Conservation (phyloP, 2,888 invertebrate species). For the Dasysyrphus tricinctus region DNA sequence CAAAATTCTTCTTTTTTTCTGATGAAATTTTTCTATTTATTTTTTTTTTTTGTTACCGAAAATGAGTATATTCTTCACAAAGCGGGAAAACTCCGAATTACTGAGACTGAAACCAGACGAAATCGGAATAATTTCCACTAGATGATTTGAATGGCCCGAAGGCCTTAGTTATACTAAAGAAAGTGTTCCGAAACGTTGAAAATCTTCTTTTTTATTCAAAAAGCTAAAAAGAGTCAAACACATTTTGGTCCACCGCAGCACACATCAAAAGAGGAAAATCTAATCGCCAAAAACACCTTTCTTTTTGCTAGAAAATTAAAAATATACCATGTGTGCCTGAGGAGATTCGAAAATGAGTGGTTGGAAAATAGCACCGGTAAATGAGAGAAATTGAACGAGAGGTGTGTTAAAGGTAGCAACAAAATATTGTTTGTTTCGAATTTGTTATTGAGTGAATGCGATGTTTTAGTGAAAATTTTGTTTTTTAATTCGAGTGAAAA, state of each 20-base stretch:
- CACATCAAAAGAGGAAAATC: constrained; percentile 7
- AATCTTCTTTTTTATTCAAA: constrained; percentile 23
- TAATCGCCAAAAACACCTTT: constrained; percentile 60
- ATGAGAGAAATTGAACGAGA: constrained; percentile 12
- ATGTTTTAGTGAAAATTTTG: neutral
- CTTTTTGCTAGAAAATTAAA: constrained; percentile 59
- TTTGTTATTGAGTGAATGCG: neutral
- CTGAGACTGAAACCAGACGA: constrained; percentile 36
- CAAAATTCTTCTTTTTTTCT: constrained; percentile 39
- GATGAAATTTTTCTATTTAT: constrained; percentile 2
- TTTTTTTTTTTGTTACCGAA: constrained; percentile 26
- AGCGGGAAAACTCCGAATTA: constrained; percentile 33
- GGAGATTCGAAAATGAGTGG: constrained; percentile 34
- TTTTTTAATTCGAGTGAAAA: constrained; percentile 6
- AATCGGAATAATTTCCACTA: constrained; percentile 63
- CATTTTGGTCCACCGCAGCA: constrained; percentile 33
- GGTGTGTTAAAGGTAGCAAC: constrained; percentile 28
- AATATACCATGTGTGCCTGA: constrained; percentile 44
- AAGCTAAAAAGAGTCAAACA: constrained; percentile 42
- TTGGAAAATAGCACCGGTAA: constrained; percentile 23
- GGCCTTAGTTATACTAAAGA: constrained; percentile 71
- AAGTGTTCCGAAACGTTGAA: constrained; percentile 52
- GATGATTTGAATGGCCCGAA: constrained; percentile 74
- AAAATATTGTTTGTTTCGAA: neutral
- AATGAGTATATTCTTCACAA: constrained; percentile 24